Base-by-base conservation (phyloP, 1,140 invertebrate species). In the Papilio glaucus region DNA sequence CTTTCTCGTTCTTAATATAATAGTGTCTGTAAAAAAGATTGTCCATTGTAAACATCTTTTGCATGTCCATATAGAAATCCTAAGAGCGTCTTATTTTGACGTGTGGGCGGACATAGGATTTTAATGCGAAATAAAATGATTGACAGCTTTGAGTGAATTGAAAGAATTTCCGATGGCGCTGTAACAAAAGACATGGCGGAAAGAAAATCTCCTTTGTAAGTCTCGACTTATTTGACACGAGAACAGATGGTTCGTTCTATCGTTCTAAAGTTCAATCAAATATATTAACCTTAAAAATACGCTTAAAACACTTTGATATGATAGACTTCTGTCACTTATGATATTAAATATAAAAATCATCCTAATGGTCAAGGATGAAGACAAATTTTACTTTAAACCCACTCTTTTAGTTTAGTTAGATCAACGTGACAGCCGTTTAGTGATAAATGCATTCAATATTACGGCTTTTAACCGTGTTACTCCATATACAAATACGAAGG, bases 31-130 rank as follows among this genome's bases (percentile, higher is more conserved):
- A 49, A 49, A 45, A 21, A n/a, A 53, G 21, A 18, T 24, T 9
- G 9, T 24, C 8, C 1, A 24, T 53, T 69, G 7, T 33, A 18
- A 21, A 33, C 13, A 69, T 24, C 24, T n/a, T 53, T 26, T 39
- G 9, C 9, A 53, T 53, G 24, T 53, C 18, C 18, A 21, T 24
- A 71, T 72, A 77, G 69, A 72, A 77, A 75, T 65, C 78, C 72
- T 73, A 82, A 77, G 65, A 74, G 73, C 73, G 72, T 74, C 72
- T 75, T 76, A 62, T 70, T 78, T 79, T 81, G 82, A 85, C 71
- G 79, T 78, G 80, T 78, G 84, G 87, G 86, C 83, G 87, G 86
- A 82, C 82, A 79, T 76, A 72, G 80, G 37, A 72, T 72, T 77
- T 78, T 69, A 81, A 84, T 77, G 72, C 72, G 76, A 72, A 79